Evolutionary conservation across 2,888 invertebrate genomes (phyloP).

Genomic region (Nomada lathburiana): DNA sequence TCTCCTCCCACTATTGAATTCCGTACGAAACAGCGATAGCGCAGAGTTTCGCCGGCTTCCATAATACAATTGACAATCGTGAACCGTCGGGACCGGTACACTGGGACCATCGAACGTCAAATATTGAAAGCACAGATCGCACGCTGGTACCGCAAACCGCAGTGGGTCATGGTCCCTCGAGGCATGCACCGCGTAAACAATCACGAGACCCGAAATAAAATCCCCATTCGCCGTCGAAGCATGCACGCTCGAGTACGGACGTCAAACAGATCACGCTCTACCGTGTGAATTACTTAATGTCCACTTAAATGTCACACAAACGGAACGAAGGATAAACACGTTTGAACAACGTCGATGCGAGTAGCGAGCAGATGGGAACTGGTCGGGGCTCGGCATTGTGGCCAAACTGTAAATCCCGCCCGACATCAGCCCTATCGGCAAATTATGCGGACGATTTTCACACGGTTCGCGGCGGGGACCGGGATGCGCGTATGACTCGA

Average conservation of each 20-base stretch:
- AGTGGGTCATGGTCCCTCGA: constrained; percentile 3
- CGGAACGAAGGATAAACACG: background rate
- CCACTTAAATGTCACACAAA: background rate
- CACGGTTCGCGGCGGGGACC: constrained; percentile 41
- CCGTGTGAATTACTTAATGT: background rate
- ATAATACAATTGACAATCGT: no score
- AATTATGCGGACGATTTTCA: constrained; percentile 56
- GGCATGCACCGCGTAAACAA: background rate
- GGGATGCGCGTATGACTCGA: constrained; percentile 50
- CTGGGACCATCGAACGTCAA: background rate
- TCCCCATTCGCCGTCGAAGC: background rate
- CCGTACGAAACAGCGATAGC: no score
- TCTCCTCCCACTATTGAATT: background rate
- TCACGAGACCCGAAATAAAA: background rate
- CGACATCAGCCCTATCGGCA: constrained; percentile 31
- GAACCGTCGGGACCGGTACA: no score
- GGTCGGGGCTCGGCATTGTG: constrained; percentile 1
- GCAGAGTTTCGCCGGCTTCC: no score
- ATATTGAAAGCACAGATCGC: background rate
- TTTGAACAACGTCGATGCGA: background rate
- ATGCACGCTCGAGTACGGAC: background rate
- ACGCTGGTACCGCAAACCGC: background rate
- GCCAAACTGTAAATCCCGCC: constrained; percentile 15
- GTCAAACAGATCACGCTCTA: background rate
- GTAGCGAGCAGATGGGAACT: background rate